Evolutionary conservation across 2,797 vertebrate genomes (phyloP).

Genomic region (Pipistrellus kuhlii): DNA sequence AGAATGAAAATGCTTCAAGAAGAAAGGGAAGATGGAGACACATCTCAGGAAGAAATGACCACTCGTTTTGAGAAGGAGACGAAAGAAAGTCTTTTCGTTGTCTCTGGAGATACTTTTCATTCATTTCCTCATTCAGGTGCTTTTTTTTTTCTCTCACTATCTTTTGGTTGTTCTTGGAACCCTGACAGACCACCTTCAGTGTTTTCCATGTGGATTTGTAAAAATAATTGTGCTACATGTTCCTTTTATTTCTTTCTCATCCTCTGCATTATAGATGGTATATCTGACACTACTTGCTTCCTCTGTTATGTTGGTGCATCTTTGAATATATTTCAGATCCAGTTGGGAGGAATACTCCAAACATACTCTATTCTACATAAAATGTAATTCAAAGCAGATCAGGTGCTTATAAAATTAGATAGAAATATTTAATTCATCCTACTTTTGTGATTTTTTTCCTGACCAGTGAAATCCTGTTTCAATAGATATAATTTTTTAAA

Average conservation of each 20-base stretch:
- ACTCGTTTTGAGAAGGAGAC: slow-evolving; percentile 92
- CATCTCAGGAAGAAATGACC: slow-evolving; percentile 92
- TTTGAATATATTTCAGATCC: background rate
- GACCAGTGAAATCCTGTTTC: slow-evolving; percentile 42
- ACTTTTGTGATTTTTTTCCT: background rate
- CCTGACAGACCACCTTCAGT: background rate
- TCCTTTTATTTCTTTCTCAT: background rate
- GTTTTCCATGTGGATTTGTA: background rate
- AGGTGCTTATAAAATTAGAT: slow-evolving; percentile 8
- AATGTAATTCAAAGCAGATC: background rate
- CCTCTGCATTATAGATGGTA: background rate
- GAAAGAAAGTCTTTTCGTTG: slow-evolving; percentile 91
- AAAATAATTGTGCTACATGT: background rate
- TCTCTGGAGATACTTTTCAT: slow-evolving; percentile 88
- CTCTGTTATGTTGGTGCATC: background rate
- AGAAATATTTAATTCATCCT: slow-evolving; percentile 41
- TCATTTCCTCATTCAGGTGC: slow-evolving; percentile 75
- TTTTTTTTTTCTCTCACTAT: background rate
- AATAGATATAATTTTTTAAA: background rate
- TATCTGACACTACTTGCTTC: background rate
- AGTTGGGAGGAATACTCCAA: background rate
- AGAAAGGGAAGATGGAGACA: slow-evolving; percentile 90
- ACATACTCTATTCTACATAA: background rate
- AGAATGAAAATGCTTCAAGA: slow-evolving; percentile 92
- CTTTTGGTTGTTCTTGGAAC: background rate